Conservation (phyloP, 2,797 vertebrate genomes). For the Moxostoma hubbsi region DNA sequence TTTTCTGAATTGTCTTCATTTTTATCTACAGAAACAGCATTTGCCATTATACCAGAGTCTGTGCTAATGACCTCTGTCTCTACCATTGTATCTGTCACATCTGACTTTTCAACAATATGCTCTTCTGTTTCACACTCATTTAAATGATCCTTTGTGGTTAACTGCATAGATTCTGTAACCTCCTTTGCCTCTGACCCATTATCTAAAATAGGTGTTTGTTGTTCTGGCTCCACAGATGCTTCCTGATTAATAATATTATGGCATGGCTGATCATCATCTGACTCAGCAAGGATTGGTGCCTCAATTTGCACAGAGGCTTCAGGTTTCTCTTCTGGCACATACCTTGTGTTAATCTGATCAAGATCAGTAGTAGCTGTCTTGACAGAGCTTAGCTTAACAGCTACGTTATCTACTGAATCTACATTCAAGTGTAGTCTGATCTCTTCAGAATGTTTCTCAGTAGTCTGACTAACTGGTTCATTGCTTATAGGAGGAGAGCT, state of each 20-base stretch:
- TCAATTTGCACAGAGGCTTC: constrained; percentile 15
- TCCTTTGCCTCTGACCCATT: background rate
- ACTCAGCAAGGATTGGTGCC: background rate
- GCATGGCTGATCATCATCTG: background rate
- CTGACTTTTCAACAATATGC: constrained; percentile 5
- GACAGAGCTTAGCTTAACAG: constrained; percentile 52
- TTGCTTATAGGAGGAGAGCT: constrained; percentile 42
- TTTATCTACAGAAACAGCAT: background rate
- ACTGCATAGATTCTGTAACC: background rate
- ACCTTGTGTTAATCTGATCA: constrained; percentile 31
- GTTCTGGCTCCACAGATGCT: background rate
- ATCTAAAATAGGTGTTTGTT: too few relatives aligned
- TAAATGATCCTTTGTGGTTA: background rate
- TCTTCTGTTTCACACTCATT: constrained; percentile 8
- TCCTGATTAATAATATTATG: constrained; percentile 12
- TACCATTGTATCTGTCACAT: background rate
- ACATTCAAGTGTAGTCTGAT: constrained; percentile 38
- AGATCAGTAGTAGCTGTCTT: constrained; percentile 4
- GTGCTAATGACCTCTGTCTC: constrained; percentile 22
- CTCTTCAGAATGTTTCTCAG: constrained; percentile 55
- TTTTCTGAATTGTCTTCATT: constrained; percentile 12
- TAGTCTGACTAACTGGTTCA: constrained; percentile 51
- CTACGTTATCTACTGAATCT: constrained; percentile 25
- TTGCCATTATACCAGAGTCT: background rate
- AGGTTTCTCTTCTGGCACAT: constrained; percentile 41